Percentiles rank a stretch among this genome's conserved stretches.
Conservation (phyloP, 2,797 vertebrate genomes). For the Botia kubotai region DNA sequence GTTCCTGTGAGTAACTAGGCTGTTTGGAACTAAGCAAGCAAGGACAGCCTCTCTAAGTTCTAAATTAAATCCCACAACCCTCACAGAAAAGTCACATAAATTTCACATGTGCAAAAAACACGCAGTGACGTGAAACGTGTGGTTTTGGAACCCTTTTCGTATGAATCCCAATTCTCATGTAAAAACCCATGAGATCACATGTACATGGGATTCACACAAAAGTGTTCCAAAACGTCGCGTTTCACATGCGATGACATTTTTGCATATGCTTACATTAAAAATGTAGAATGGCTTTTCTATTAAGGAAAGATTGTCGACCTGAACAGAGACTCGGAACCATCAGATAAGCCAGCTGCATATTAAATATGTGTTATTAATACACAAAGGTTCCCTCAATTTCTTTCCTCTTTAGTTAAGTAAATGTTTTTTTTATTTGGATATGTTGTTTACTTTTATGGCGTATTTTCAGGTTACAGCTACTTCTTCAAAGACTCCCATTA, state of each 20-base stretch:
- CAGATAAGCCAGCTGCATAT: not conserved
- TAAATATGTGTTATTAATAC: not conserved
- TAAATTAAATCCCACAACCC: not conserved
- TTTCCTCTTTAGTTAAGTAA: not conserved
- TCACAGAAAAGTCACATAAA: too few species aligned
- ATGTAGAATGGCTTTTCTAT: too few species aligned
- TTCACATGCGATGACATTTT: too few species aligned
- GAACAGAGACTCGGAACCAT: not conserved
- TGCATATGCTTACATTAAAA: too few species aligned
- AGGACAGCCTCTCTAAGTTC: not conserved
- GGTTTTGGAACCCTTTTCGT: too few species aligned
- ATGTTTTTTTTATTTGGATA: not conserved
- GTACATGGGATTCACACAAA: too few species aligned
- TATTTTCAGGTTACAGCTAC: conserved; percentile 88
- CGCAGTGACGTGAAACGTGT: too few species aligned
- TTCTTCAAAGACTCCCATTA: conserved; percentile 97
- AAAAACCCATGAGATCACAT: too few species aligned
- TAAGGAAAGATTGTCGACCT: not conserved
- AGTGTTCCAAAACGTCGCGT: too few species aligned
- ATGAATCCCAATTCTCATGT: too few species aligned
- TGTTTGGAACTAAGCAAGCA: conserved; percentile 49
- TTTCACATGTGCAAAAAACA: too few species aligned
- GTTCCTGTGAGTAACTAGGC: conserved; percentile 54
- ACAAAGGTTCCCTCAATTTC: too few species aligned
- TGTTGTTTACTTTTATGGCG: not conserved